Evolutionary conservation across 2,888 invertebrate genomes (phyloP), one percentile per base, ranked within the genome.

Genomic region (Campoplex capitator): DNA sequence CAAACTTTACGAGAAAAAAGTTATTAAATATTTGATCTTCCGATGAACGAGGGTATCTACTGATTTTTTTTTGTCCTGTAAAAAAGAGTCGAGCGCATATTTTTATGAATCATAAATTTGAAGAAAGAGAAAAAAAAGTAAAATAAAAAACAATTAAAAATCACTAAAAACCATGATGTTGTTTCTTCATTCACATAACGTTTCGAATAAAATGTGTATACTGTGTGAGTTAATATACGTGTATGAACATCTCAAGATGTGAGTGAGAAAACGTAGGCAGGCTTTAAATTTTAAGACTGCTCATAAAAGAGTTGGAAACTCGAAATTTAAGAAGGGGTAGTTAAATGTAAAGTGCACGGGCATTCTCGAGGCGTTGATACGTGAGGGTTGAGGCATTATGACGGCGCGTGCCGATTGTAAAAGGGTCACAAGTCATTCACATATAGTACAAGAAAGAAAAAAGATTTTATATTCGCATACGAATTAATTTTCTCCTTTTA

Each of bases 291-390:
- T 84, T 68, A 86, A 84, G 80, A 81, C 80, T 84, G 67, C 84
- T 90, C 91, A 91, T 90, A 90, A 92, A 92, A 86, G 89, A 83
- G 71, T 75, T 68, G 90, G 62, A 78, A 65, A 83, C 79, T 91
- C 90, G 89, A 92, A 91, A 91, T 92, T 92, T 92, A 90, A 91
- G 92, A 91, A 77, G 87, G 92, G n/a, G 45, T 90, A 90, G 93
- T 93, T 93, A 91, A 92, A 92, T 93, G 93, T 93, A 92, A 91
- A 93, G 92, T 92, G 92, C 91, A 90, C 90, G 90, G 89, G 90
- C 80, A 73, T 65, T 71, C 45, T 42, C 56, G 56, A 48, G 58
- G 73, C 67, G 54, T 32, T 48, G 56, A 67, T 35, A 84, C 71
- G 86, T 78, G 65, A 83, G 75, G 89, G 88, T 85, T 88, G 82